Evolutionary conservation across 2,797 vertebrate species (phyloP).

Genomic region (Melopsittacus undulatus): DNA sequence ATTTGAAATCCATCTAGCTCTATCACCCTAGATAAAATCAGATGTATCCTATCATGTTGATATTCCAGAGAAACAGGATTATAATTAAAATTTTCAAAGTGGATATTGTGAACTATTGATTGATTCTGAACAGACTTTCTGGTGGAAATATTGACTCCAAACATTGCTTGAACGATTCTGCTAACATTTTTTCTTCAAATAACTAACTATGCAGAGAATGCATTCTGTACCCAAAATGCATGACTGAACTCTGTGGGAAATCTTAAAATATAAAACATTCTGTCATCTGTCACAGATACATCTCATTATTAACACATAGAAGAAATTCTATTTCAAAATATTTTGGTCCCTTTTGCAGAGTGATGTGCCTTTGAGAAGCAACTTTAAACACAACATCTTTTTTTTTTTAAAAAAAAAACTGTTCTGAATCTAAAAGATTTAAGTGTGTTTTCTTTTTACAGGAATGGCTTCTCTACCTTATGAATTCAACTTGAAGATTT

Average conservation of each 20-base stretch:
- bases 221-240: neutral
- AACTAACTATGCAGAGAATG: neutral
- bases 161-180: neutral
- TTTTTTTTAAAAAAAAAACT: neutral
- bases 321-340: neutral
- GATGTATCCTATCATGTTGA: neutral
- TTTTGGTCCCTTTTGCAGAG: neutral
- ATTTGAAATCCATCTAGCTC: neutral
- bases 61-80: neutral
- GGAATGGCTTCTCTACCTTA: neutral
- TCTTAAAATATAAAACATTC: neutral
- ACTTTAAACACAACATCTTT: neutral
- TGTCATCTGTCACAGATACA: neutral
- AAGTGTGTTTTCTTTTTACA: neutral
- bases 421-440: neutral
- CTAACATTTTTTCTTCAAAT: neutral
- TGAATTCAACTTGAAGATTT: neutral
- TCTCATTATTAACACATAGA: neutral
- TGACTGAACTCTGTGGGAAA: neutral
- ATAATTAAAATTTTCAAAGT: neutral
- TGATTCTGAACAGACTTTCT: neutral
- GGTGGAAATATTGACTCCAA: neutral
- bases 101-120: neutral
- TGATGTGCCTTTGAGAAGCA: neutral
- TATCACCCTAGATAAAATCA: neutral